These are phyloP conservation scores for Lepidurus apus DNA, from an alignment of 1,140 invertebrate species.

Conservation along the genomic window DNA sequence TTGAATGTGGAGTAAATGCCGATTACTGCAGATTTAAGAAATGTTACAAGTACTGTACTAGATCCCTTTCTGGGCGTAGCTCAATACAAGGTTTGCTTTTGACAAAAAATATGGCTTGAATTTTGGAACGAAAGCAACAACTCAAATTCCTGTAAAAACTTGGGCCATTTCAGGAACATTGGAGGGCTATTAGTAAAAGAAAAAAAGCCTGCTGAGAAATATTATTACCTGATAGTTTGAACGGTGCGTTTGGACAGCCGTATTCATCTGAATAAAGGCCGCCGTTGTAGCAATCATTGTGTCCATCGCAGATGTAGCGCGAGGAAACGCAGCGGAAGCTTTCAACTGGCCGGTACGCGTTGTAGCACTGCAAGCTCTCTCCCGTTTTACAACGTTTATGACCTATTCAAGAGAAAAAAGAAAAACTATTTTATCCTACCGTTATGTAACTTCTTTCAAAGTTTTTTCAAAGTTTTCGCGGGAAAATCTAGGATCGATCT, in stretches of 20 bases:
- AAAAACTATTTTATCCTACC: not conserved
- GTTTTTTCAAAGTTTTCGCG: too few relatives aligned
- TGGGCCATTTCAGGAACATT: too few relatives aligned
- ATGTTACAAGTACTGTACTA: too few relatives aligned
- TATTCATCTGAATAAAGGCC: constrained; percentile 45
- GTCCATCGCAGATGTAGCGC: constrained; percentile 46
- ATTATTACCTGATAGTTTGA: not conserved
- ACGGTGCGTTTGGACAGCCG: constrained; percentile 42
- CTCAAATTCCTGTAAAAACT: too few relatives aligned
- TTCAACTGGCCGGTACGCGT: constrained; percentile 27
- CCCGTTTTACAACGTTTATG: constrained; percentile 29
- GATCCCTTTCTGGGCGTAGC: fast-evolving
- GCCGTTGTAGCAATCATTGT: constrained; percentile 47
- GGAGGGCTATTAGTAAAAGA: not conserved
- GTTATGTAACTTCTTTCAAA: too few relatives aligned
- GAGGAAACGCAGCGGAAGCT: constrained; percentile 38
- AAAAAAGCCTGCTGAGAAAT: too few relatives aligned
- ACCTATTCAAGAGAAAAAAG: constrained; percentile 33
- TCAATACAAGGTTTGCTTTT: too few relatives aligned
- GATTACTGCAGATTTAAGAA: too few relatives aligned
- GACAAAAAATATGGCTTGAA: too few relatives aligned
- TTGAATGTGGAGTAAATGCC: too few relatives aligned
- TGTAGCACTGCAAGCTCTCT: constrained; percentile 17
- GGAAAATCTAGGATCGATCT: too few relatives aligned
- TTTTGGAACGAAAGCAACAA: too few relatives aligned